Conservation (phyloP, 2,113 vertebrate genomes). For the Ceyx melanurus region DNA sequence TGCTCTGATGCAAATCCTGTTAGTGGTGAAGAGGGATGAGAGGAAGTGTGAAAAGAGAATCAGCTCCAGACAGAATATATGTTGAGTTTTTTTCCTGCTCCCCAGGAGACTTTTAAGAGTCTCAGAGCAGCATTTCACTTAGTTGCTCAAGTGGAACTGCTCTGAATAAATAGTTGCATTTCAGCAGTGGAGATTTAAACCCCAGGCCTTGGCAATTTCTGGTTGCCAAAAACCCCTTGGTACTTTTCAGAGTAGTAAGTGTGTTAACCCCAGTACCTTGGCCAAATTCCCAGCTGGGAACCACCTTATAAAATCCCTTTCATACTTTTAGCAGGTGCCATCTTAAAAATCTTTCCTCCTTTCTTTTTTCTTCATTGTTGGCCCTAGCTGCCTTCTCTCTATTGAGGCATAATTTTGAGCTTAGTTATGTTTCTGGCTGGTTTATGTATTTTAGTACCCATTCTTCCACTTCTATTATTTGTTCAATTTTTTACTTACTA, state of each 20-base stretch:
- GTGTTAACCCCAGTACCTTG: constrained; percentile 24
- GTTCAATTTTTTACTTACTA: background rate
- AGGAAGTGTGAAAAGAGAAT: constrained; percentile 33
- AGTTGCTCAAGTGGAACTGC: constrained; percentile 48
- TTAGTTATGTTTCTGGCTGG: background rate
- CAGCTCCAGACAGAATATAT: constrained; percentile 49
- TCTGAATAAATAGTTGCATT: constrained; percentile 57
- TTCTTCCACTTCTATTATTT: background rate
- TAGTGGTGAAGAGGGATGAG: constrained; percentile 19
- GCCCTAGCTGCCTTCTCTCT: background rate
- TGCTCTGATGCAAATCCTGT: constrained; percentile 30
- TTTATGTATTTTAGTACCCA: background rate
- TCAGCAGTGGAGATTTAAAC: constrained; percentile 52
- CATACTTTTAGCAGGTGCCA: background rate
- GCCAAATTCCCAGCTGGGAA: constrained; percentile 41
- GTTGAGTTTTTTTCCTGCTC: constrained; percentile 15
- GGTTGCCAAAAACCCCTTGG: constrained; percentile 40
- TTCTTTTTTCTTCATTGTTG: background rate
- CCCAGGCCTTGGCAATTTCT: constrained; percentile 17
- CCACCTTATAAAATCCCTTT: constrained; percentile 19
- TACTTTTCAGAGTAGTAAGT: constrained; percentile 17
- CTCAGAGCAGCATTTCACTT: constrained; percentile 63
- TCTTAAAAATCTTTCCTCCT: background rate
- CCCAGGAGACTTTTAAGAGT: constrained; percentile 26
- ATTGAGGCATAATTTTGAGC: background rate